Evolutionary conservation across 2,797 vertebrate genomes (phyloP).

Genomic region (Taeniopygia guttata): DNA sequence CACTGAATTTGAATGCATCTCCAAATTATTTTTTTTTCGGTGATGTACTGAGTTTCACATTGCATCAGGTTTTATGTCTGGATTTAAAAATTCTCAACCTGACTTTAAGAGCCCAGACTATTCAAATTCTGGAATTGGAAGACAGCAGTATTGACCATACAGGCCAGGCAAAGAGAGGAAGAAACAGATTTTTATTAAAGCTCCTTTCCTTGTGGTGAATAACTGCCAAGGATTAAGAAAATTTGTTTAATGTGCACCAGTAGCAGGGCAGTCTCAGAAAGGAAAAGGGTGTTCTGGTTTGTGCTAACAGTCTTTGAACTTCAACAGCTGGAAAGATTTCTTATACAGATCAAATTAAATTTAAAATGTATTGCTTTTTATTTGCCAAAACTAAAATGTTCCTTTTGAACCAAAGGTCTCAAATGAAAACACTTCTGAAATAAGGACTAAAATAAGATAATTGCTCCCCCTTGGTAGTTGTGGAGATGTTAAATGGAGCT

Average conservation of each 20-base stretch:
- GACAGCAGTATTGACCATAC: neutral
- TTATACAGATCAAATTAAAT: neutral
- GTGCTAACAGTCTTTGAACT: neutral
- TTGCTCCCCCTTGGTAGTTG: neutral
- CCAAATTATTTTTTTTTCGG: neutral
- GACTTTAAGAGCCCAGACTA: neutral
- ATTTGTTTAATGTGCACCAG: neutral
- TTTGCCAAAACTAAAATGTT: neutral
- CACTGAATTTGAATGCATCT: neutral
- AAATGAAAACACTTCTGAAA: neutral
- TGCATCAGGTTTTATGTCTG: neutral
- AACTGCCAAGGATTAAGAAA: neutral
- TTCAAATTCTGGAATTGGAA: neutral
- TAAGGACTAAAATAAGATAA: neutral
- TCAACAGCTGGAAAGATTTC: neutral
- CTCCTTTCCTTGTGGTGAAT: accelerated
- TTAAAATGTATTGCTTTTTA: neutral
- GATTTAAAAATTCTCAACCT: neutral
- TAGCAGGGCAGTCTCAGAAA: neutral
- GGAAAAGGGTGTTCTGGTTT: neutral
- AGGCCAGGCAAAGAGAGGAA: neutral
- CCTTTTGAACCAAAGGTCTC: neutral
- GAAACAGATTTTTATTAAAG: neutral
- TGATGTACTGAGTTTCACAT: neutral
- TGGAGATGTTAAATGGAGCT: neutral